These are phyloP conservation scores for Neodiprion fabricii DNA, from an alignment of 1,140 invertebrate species.

Conservation along the genomic window DNA sequence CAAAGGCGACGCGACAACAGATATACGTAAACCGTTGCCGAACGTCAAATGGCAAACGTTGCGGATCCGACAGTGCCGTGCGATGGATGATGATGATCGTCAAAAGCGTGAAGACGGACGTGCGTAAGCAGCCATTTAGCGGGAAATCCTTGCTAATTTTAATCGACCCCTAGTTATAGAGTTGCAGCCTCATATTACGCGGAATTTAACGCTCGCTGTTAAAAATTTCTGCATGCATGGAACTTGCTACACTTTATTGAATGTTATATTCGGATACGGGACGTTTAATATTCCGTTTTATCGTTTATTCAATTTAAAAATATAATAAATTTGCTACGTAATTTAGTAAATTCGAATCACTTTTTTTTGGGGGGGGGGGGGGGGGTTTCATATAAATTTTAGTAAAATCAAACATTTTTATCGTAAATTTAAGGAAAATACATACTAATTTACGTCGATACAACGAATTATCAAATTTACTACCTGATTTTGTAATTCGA, in stretches of 20 bases:
- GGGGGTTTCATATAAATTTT: no score
- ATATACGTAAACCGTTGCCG: conserved; percentile 51
- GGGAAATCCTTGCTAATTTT: conserved; percentile 59
- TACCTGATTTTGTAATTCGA: no score
- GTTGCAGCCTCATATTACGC: background rate
- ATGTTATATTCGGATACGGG: background rate
- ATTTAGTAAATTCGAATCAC: no score
- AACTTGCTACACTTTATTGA: background rate
- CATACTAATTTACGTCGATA: no score
- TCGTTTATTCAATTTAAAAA: background rate
- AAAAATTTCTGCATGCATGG: background rate
- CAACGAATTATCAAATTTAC: no score
- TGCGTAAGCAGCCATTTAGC: conserved; percentile 60
- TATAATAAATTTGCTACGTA: no score
- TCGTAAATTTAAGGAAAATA: no score
- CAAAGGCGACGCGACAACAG: conserved; percentile 59
- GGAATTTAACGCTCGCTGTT: background rate
- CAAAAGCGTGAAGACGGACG: conserved; percentile 58
- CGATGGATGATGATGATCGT: conserved; percentile 36
- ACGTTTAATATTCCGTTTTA: background rate
- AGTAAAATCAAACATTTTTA: no score
- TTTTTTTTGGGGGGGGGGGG: background rate
- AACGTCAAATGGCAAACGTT: conserved; percentile 26
- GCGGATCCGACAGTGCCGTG: conserved; percentile 33
- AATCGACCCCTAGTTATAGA: conserved; percentile 55